Conservation (phyloP, 2,888 invertebrate genomes). For the Aradus depressus region DNA sequence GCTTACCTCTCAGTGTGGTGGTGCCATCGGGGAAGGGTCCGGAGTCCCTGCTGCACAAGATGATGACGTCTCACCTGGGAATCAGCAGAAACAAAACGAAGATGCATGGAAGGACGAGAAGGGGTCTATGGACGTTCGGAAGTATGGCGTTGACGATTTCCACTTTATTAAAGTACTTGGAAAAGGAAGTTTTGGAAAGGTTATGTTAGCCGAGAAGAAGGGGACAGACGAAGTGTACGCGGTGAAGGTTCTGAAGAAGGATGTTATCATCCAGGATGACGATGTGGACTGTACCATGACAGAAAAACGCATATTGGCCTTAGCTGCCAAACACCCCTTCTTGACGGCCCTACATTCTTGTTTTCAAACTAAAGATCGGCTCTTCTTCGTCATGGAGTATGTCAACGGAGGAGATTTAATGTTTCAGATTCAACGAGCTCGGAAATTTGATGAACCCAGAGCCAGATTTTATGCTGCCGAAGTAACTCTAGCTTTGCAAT, state of each 20-base stretch:
- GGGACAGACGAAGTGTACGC: constrained; percentile 74
- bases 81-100: constrained; percentile 18
- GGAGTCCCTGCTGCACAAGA: constrained; percentile 26
- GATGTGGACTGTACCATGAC: constrained; percentile 99
- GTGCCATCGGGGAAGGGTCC: constrained; percentile 23
- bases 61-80: constrained; percentile 21
- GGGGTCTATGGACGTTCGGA: constrained; percentile 38
- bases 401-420: constrained; percentile 97
- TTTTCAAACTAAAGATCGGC: constrained; percentile 90
- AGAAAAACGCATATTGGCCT: constrained; percentile 89
- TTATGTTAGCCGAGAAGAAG: constrained; percentile 92
- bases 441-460: constrained; percentile 93
- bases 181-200: constrained; percentile 98
- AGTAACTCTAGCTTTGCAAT: constrained; percentile 93
- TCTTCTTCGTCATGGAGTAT: constrained; percentile 99
- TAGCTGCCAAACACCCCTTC: constrained; percentile 97
- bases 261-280: constrained; percentile 96
- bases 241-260: constrained; percentile 79
- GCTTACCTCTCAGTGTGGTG: constrained; percentile 27
- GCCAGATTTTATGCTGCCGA: constrained; percentile 98
- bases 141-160: constrained; percentile 76
- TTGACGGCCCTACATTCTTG: constrained; percentile 93
- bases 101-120: constrained; percentile 24
- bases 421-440: constrained; percentile 97
- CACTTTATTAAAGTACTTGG: constrained; percentile 96